Percentiles rank a stretch among this genome's conserved stretches.
Evolutionary conservation across 2,888 invertebrate species (phyloP).

Genomic region (Heliconius ismenius): DNA sequence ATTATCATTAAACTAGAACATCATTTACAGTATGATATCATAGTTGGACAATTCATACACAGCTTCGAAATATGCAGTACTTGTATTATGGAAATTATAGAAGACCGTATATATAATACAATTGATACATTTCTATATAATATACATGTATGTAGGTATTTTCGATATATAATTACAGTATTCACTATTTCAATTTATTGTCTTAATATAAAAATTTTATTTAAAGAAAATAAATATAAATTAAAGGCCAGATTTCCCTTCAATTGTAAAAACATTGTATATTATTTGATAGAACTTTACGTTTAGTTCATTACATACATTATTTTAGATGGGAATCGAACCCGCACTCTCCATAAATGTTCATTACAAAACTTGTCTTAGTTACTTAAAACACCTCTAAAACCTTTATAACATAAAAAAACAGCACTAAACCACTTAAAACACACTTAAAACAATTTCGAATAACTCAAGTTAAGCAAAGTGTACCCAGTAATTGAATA

Average conservation of each 20-base stretch:
- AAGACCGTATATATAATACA: no score
- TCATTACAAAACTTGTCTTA: not conserved
- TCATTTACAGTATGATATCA: not conserved
- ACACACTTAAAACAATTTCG: not conserved
- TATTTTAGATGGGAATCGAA: not conserved
- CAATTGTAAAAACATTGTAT: no score
- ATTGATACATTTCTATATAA: no score
- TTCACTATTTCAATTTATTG: no score
- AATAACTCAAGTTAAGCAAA: not conserved
- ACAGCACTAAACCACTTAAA: not conserved
- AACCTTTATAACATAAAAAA: not conserved
- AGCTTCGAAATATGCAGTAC: not conserved
- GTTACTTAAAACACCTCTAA: no score
- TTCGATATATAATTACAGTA: no score
- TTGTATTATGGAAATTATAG: not conserved
- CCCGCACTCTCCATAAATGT: not conserved
- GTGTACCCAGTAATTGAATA: slow-evolving; percentile 6
- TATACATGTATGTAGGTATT: no score
- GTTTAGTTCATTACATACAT: not conserved
- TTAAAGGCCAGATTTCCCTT: no score
- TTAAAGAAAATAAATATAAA: no score
- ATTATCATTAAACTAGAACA: slow-evolving; percentile 10
- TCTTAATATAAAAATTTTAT: no score
- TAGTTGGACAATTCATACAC: not conserved
- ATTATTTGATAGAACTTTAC: no score